Conservation (phyloP, 2,888 invertebrate genomes). For the Hirudinaria manillensis region DNA sequence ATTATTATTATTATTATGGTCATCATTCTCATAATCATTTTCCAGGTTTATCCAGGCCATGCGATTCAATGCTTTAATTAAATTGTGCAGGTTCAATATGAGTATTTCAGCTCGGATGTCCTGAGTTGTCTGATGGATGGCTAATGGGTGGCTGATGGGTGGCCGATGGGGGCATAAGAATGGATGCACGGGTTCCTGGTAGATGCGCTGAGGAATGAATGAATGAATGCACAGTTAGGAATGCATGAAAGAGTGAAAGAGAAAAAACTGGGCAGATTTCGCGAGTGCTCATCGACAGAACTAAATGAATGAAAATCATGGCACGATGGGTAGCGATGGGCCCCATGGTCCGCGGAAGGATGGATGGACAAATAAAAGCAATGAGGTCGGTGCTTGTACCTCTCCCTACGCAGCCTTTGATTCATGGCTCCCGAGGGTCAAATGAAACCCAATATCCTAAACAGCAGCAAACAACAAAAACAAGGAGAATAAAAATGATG, state of each 20-base stretch:
- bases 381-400: background rate
- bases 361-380: background rate
- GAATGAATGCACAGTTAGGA: background rate
- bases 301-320: background rate
- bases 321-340: background rate
- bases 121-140: background rate
- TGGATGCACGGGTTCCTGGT: background rate
- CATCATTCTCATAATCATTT: constrained; percentile 12
- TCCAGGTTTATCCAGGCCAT: too few species aligned
- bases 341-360: background rate
- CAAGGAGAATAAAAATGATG: background rate
- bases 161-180: background rate
- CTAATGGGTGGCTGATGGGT: background rate
- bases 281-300: background rate
- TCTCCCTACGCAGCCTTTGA: background rate
- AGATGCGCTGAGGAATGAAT: background rate
- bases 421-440: background rate
- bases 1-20: background rate
- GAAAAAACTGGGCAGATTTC: background rate
- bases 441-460: constrained; percentile 11
- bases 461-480: background rate
- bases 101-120: too few species aligned
- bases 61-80: too few species aligned
- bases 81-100: too few species aligned
- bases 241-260: background rate